Conservation (phyloP, 2,888 invertebrate species). For the Zygothrica quintamaculata region DNA sequence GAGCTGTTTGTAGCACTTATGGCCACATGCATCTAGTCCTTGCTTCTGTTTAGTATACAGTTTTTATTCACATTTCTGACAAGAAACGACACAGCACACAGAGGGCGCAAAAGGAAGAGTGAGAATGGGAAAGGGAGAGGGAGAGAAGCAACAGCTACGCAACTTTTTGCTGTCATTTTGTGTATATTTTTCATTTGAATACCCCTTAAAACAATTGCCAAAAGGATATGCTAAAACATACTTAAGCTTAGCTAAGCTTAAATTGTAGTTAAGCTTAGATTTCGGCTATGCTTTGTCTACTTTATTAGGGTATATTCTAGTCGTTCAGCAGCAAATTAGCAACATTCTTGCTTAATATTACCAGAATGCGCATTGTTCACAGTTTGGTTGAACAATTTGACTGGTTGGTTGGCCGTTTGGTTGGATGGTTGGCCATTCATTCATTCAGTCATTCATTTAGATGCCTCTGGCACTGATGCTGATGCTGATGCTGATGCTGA, state of each 20-base stretch:
- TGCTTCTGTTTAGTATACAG: constrained; percentile 39
- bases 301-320: constrained; percentile 9
- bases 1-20: constrained; percentile 13
- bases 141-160: constrained; percentile 41
- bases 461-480: constrained; percentile 34
- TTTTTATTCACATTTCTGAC: constrained; percentile 16
- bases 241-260: no score
- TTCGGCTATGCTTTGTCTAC: no score
- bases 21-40: constrained; percentile 42
- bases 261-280: no score
- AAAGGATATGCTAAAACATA: no score
- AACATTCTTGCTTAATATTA: constrained; percentile 44
- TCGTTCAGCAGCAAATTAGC: not conserved
- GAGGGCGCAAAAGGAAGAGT: constrained; percentile 15
- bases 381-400: constrained; percentile 34
- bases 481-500: no score
- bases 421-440: constrained; percentile 56
- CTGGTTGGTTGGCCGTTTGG: constrained; percentile 23
- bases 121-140: no score
- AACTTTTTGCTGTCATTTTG: constrained; percentile 73
- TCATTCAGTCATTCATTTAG: constrained; percentile 20
- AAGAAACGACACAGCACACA: constrained; percentile 46
- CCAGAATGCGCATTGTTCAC: constrained; percentile 44
- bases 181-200: constrained; percentile 69
- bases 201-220: no score